A percentile compares a stretch with the other conserved stretches of the same genome.
Evolutionary conservation across 64 coral and sea anemone species (phyloP).

Genomic region (Astreopora myriophthalma): DNA sequence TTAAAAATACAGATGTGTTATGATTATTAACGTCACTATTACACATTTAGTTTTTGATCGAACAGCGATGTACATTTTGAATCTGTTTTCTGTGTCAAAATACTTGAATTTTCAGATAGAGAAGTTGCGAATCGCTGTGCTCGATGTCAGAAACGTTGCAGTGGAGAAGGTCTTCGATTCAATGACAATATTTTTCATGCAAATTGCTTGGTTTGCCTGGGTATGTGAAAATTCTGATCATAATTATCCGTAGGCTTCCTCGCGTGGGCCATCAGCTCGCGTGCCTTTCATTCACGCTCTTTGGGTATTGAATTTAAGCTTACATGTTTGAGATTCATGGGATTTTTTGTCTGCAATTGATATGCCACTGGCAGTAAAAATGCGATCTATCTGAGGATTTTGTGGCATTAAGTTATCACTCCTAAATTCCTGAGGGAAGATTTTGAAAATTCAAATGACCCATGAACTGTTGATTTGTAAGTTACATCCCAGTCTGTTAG

Average conservation of each 20-base stretch:
- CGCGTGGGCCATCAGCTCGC: not conserved
- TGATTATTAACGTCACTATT: not conserved
- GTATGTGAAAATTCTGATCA: conserved; percentile 17
- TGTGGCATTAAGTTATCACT: not conserved
- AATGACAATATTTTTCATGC: conserved; percentile 78
- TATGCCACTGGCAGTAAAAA: not conserved
- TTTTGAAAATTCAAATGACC: not conserved
- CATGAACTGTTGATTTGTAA: not conserved
- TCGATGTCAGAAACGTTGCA: conserved; percentile 74
- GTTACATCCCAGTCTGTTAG: not conserved
- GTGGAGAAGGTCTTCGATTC: conserved; percentile 79
- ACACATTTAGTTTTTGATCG: not conserved
- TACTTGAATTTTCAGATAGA: conserved; percentile 62
- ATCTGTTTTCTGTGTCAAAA: not conserved
- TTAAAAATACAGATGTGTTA: not conserved
- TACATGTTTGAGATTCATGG: conserved; percentile 34
- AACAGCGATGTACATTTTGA: not conserved
- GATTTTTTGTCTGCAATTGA: not conserved
- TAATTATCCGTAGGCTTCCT: not conserved
- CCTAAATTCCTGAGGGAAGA: not conserved
- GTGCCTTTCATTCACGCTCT: not conserved
- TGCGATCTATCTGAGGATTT: not conserved
- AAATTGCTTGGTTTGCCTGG: conserved; percentile 78
- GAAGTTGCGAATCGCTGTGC: conserved; percentile 52
- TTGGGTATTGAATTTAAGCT: conserved; percentile 3